Evolutionary conservation across 2,888 invertebrate species (phyloP), one percentile per base, ranked within the genome.

Genomic region (Dasypogon diadema): DNA sequence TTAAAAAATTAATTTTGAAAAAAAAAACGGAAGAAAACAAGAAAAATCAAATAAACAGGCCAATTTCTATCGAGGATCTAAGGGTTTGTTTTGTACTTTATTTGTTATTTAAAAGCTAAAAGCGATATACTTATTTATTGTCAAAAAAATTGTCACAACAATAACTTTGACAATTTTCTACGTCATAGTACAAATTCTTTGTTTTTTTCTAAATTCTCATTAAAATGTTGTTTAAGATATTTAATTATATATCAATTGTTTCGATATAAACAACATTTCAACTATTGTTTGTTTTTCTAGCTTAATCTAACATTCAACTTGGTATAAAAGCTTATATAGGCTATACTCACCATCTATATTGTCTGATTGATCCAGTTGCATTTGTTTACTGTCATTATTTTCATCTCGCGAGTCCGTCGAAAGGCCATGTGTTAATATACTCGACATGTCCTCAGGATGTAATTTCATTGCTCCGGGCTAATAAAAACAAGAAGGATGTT

Each of bases 301-400:
- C 21, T 46, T 58, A 55, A 73, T 54, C 54, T 70, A 70, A 70
- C 70, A 70, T 70, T 70, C 70, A 54, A 70, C 70, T 70, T 46
- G 22, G n/a, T 56, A 30, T 22, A 70, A 30, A 30, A 30, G 30
- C 30, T 5, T 30, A n/a, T 30, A 5, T 30, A 68, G 30, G 14
- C 48, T 74, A 79, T 80, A 88, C 92, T 92, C 87, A 92, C 92
- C 92, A 86, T 92, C 92, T 83, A 92, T 92, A 82, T 92, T 89
- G 86, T 92, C 92, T 78, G 91, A 89, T 83, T 91, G 90, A 85
- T 92, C 92, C 54, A 91, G 89, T 80, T 91, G 90, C 79, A 91
- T 87, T 80, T 89, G 85, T 77, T 86, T 85, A 78, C 82, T 81
- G 80, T 86, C 86, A 79, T 85, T 86, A 88, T 88, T 84, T 88